Evolutionary conservation across 1,140 invertebrate genomes (phyloP).

Genomic region (Phthorimaea operculella): DNA sequence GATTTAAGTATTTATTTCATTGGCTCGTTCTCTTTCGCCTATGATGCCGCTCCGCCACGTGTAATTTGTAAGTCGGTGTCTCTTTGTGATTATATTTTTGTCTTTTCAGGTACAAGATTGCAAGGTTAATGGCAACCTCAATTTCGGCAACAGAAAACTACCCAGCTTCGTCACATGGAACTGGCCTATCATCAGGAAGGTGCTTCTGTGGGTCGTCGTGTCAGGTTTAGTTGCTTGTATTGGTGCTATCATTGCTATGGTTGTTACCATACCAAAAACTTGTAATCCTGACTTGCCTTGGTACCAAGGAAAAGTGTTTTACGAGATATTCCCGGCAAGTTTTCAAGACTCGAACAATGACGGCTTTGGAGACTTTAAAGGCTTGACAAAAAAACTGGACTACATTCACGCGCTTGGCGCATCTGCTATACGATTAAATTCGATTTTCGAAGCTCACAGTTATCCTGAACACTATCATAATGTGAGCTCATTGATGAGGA

Average conservation of each 20-base stretch:
- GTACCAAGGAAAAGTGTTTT: slow-evolving; percentile 85
- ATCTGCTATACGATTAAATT: slow-evolving; percentile 76
- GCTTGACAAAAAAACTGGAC: slow-evolving; percentile 73
- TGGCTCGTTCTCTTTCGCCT: too few species aligned
- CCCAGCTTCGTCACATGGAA: slow-evolving; percentile 82
- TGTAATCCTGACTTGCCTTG: slow-evolving; percentile 78
- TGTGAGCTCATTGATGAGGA: slow-evolving; percentile 70
- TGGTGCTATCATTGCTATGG: slow-evolving; percentile 76
- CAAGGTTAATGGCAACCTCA: slow-evolving; percentile 54
- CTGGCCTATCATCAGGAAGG: slow-evolving; percentile 79
- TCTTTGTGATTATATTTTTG: neutral
- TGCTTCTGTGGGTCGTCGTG: slow-evolving; percentile 77
- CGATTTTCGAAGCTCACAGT: slow-evolving; percentile 75
- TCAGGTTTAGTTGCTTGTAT: slow-evolving; percentile 76
- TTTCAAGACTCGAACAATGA: slow-evolving; percentile 83
- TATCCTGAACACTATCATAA: slow-evolving; percentile 79
- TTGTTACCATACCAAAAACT: slow-evolving; percentile 75
- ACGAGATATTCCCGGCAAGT: slow-evolving; percentile 85
- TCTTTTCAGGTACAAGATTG: slow-evolving; percentile 54
- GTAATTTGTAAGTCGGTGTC: too few species aligned
- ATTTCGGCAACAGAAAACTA: slow-evolving; percentile 47
- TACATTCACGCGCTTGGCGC: slow-evolving; percentile 77
- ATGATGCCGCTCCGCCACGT: too few species aligned
- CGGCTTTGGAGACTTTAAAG: slow-evolving; percentile 79
- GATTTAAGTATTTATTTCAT: too few species aligned